Base-by-base conservation (phyloP, 64 coral and sea anemone genomes). In the Pocillopora damicornis region DNA sequence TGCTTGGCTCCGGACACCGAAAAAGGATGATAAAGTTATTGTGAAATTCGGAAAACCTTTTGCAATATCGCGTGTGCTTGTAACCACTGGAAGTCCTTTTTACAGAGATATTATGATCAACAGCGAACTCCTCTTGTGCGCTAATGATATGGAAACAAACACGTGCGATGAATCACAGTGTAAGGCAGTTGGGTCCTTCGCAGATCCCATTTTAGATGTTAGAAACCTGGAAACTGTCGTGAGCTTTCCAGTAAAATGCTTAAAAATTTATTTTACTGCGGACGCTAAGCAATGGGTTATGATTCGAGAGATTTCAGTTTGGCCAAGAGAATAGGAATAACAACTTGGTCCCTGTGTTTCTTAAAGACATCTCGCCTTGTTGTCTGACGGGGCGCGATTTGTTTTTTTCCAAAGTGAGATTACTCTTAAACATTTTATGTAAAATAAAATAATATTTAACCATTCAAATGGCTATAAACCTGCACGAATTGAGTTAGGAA, bases 221-320 rank as follows among this genome's bases (percentile, higher is more conserved):
- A 87, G 25, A 10, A 8, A 74, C 22, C 11, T 86, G 8, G 60
- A 87, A 62, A 86, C 79, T 18, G 58, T 51, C 17, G 16, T 87
- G 20, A 35, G 6, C 18, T 92, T 92, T 69, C n/a, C 74, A 18
- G 75, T 86, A 9, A 92, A 92, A 80, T 87, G 90, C 59, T 60
- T 92, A 1, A 92, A 61, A 87, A 59, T 92, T 17, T 11, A 77
- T 9, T 87, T 92, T 17, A 74, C 10, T 9, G 56, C 15, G 1
- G 82, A 92, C 25, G 60, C 73, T 3, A 77, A 92, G 9, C 57
- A 79, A 0, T 92, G 90, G 90, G 64, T 87, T 3, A 92, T 92
- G 2, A 87, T 92, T 63, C 62, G 90, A 9, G 90, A 92, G 76
- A 87, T 92, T 42, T 77, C 82, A 51, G 51, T 87, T 20, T 92